Percentiles rank a stretch among this genome's conserved stretches.
These are phyloP conservation scores for Diadophis punctatus DNA, from an alignment of 2,113 vertebrate species.

Conservation along the genomic window DNA sequence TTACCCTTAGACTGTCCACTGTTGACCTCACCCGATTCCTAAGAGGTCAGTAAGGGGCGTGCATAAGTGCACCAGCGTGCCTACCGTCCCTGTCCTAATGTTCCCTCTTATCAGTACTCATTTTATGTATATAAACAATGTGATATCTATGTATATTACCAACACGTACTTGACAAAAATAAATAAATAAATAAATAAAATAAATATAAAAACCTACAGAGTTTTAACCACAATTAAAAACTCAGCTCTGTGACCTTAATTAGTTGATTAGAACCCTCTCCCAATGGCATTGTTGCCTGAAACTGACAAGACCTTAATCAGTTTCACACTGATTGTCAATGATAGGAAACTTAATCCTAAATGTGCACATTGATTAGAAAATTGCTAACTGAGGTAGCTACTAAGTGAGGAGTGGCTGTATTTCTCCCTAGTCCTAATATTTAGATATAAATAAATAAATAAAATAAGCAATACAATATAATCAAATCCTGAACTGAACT, in stretches of 20 bases:
- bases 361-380: not conserved
- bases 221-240: not conserved
- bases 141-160: too few species aligned
- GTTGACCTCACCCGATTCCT: too few species aligned
- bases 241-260: not conserved
- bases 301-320: not conserved
- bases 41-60: too few species aligned
- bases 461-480: not conserved
- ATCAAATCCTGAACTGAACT: not conserved
- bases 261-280: not conserved
- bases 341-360: not conserved
- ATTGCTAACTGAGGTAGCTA: not conserved
- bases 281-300: not conserved
- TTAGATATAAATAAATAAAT: not conserved
- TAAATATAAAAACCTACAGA: not conserved
- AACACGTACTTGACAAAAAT: too few species aligned
- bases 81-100: too few species aligned
- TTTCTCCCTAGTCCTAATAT: not conserved
- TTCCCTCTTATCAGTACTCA: too few species aligned
- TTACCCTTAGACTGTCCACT: too few species aligned
- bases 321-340: not conserved
- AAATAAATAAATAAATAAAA: too few species aligned
- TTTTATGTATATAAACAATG: too few species aligned
- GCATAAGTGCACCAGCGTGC: too few species aligned
- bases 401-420: not conserved